A percentile compares a stretch with the other conserved stretches of the same genome.
Conservation (phyloP, 2,888 invertebrate genomes). For the Zhuqinia jingwanae region DNA sequence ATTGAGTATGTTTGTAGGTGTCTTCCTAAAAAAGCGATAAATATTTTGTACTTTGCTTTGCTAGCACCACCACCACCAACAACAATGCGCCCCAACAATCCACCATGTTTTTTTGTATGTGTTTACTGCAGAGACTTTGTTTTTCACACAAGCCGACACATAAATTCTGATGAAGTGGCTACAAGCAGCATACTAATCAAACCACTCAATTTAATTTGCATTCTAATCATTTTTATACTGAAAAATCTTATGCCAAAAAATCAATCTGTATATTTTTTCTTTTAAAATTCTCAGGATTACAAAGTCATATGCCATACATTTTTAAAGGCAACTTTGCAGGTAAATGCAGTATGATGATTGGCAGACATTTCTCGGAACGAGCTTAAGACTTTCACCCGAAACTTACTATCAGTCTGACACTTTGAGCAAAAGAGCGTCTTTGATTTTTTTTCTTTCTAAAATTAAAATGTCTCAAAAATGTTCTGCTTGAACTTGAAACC, state of each 20-base stretch:
- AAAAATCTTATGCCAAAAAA: conserved; percentile 7
- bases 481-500: not conserved
- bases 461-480: not conserved
- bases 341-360: no score
- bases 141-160: conserved; percentile 1
- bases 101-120: no score
- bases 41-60: not conserved
- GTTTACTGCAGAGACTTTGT: no score
- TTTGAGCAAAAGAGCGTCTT: no score
- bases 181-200: not conserved
- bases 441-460: not conserved
- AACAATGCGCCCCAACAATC: no score
- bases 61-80: not conserved
- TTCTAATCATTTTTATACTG: conserved; percentile 9
- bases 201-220: conserved; percentile 23
- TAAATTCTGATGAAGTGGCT: not conserved
- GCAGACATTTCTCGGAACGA: conserved; percentile 1
- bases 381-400: conserved; percentile 30
- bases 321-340: no score
- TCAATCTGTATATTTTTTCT: not conserved
- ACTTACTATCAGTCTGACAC: not conserved
- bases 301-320: no score
- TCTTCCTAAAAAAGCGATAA: no score
- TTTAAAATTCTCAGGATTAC: conserved; percentile 29
- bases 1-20: not conserved